Evolutionary conservation across 1,140 invertebrate genomes (phyloP).

Genomic region (Leptinotarsa texana): DNA sequence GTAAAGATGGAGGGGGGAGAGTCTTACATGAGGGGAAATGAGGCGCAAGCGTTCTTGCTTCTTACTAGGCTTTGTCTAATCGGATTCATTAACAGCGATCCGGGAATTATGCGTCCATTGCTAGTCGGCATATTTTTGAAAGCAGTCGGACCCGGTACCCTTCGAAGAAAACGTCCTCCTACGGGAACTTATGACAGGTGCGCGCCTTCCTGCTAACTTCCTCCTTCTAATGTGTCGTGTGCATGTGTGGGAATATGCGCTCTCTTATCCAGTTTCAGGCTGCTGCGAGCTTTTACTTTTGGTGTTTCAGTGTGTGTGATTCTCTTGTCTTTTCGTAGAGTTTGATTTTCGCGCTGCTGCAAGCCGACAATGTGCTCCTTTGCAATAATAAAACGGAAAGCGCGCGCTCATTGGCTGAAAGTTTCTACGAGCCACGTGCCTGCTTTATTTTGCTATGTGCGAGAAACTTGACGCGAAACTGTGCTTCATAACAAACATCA

Average conservation of each 20-base stretch:
- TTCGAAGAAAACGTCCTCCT: constrained; percentile 48
- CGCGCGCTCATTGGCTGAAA: constrained; percentile 34
- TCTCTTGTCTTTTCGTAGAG: constrained; percentile 27
- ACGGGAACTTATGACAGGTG: constrained; percentile 45
- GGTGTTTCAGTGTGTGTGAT: constrained; percentile 31
- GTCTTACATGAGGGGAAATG: constrained; percentile 49
- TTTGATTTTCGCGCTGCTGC: constrained; percentile 41
- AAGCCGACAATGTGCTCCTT: constrained; percentile 33
- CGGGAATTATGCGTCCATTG: constrained; percentile 61
- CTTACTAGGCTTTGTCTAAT: constrained; percentile 60
- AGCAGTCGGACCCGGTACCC: constrained; percentile 52
- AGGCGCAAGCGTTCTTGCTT: constrained; percentile 57
- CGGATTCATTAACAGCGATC: constrained; percentile 62
- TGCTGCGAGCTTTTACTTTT: constrained; percentile 34
- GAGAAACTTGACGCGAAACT: constrained; percentile 10
- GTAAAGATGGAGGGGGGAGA: constrained; percentile 49
- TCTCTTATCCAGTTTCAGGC: constrained; percentile 29
- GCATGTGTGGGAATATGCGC: constrained; percentile 45
- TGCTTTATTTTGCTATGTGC: constrained; percentile 20
- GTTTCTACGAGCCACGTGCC: constrained; percentile 20
- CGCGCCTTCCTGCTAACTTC: constrained; percentile 34
- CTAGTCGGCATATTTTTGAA: constrained; percentile 57
- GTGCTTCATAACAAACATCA: constrained; percentile 23
- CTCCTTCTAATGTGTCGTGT: constrained; percentile 36
- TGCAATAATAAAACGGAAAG: constrained; percentile 37